Base-by-base conservation (phyloP, 2,797 vertebrate species). In the Rhyacichthys aspro region DNA sequence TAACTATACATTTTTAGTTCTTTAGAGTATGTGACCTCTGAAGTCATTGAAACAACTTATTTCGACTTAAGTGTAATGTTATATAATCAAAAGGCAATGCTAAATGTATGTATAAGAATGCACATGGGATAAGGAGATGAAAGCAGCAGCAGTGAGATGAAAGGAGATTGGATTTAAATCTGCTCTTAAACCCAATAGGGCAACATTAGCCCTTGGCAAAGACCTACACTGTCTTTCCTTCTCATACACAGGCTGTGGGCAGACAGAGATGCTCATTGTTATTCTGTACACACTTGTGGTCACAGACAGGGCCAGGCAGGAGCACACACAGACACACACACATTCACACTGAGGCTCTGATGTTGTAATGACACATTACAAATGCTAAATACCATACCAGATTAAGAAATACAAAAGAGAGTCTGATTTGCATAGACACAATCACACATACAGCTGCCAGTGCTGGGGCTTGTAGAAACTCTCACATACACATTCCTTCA, bases 201-300 rank as follows among this genome's bases (percentile, higher is more conserved):
- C 65, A 79, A 63, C 57, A 47, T 49, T 62, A 64, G 80, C 84
- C 71, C 33, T 53, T 52, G 70, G 81, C 77, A 76, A 66, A 80
- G 18, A 61, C 55, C 50, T 53, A 59, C 67, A 63, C 55, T 58
- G 45, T 55, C 52, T 38, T 50, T 59, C 61, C 14, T 46, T 57
- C 58, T 45, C 71, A 52, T 43, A 48, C 68, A 65, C 45, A 54
- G 38, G 47, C 58, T 70, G 55, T 61, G 66, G 47, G 67, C 49
- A 74, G 75, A 58, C 66, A 58, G 61, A 83, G 59, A 78, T 59
- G 71, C 71, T 92, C 91, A 92, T 94, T 89, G 90, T 89, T 91
- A 94, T 94, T 94, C 92, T 85, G 48, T 49, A 81, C 92, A 93
- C 90, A 80, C 43, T 52, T 76, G 79, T 84, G 74, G 82, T 88